Evolutionary conservation across 2,797 vertebrate genomes (phyloP), one percentile per base, ranked within the genome.

Genomic region (Fratercula arctica): DNA sequence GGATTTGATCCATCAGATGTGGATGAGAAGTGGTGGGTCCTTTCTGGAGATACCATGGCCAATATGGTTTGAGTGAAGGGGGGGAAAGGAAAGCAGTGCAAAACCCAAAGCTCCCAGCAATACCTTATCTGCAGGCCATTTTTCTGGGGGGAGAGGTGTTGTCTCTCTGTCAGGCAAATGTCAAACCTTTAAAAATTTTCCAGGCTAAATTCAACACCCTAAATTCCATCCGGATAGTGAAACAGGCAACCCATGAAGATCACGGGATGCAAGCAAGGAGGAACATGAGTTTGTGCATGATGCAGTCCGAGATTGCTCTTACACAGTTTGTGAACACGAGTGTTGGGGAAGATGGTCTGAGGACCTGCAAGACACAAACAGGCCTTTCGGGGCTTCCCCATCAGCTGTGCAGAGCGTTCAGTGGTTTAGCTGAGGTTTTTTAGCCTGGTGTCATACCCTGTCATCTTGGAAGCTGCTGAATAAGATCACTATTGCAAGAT

Each of bases 351-450:
- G 45, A 48, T 57, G 68, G 43, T 57, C 64, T 87, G 56, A 93
- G 81, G 26, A 72, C 89, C 64, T 51, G 26, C 50, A 45, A 66
- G 78, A 60, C 56, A 63, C 85, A 93, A 86, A 80, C 53, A 13
- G 67, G 45, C 54, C 72, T 92, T 96, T 90, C 56, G 89, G 50
- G 70, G 87, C 41, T 93, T 96, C 79, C 33, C 33, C 1, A 0
- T 88, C n/a, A 56, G 80, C 53, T 88, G 66, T 74, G 59, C 48
- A 43, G 61, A 92, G 45, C 10, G 1, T 67, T 89, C 76, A 64
- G 87, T 93, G 76, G 69, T 76, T 95, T 93, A 63, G 35, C 31
- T 93, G 96, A 96, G 91, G 28, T 50, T 87, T 95, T 87, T 61
- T 35, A 64, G 63, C 23, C 56, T 86, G 67, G 23, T 50, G 59